phyloP scores from a whole-genome alignment of 2,113 vertebrate genomes.

The Motacilla tschutschensis region DNA sequence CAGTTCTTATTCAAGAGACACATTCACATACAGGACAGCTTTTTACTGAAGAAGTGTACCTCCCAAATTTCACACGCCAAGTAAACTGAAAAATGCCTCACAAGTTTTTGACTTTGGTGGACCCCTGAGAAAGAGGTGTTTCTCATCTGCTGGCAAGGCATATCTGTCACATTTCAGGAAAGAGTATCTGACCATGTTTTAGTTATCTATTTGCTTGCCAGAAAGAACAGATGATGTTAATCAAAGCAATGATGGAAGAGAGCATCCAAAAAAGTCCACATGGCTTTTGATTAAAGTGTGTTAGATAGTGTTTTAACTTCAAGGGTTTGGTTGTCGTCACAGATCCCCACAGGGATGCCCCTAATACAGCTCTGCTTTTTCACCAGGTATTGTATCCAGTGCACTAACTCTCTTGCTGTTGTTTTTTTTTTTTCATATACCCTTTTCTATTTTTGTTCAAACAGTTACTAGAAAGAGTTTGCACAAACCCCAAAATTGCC shows the following conservation, averaged over 20 bases:
- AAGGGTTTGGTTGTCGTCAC: slow-evolving; percentile 22
- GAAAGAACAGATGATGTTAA: slow-evolving; percentile 51
- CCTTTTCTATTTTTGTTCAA: neutral
- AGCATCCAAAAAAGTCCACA: slow-evolving; percentile 28
- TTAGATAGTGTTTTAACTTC: slow-evolving; percentile 20
- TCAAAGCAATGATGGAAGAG: slow-evolving; percentile 29
- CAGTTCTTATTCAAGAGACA: neutral
- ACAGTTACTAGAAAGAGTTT: neutral
- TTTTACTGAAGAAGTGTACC: neutral
- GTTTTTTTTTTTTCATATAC: neutral
- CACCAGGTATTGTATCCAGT: rapidly evolving
- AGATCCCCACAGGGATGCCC: neutral
- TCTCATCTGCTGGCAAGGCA: neutral
- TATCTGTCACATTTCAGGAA: slow-evolving; percentile 22
- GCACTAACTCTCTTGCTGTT: neutral
- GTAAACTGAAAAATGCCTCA: neutral
- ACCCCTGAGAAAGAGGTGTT: neutral
- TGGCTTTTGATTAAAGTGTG: slow-evolving; percentile 32
- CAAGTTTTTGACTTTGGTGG: neutral
- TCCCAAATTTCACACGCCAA: neutral
- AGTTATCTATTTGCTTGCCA: slow-evolving; percentile 46
- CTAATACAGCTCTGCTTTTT: slow-evolving; percentile 5
- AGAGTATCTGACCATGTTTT: neutral
- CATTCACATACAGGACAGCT: neutral
- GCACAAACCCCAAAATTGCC: neutral